Conservation (phyloP, 2,113 vertebrate species). For the Mesitornis unicolor region DNA sequence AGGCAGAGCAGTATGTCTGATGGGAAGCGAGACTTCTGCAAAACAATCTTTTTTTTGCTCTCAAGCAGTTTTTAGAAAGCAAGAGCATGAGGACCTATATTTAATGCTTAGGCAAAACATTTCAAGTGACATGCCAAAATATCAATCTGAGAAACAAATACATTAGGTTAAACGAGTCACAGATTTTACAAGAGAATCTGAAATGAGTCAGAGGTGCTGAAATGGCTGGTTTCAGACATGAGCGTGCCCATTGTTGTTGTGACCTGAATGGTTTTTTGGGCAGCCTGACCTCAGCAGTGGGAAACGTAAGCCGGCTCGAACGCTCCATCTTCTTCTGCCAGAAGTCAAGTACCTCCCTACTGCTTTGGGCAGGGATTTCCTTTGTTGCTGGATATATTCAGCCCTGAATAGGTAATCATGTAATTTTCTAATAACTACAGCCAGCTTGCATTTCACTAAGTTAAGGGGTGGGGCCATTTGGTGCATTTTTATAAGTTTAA, state of each 20-base stretch:
- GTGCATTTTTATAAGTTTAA: background rate
- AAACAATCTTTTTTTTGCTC: background rate
- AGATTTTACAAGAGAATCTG: background rate
- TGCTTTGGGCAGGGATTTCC: slow-evolving; percentile 16
- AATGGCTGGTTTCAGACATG: background rate
- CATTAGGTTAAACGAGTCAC: background rate
- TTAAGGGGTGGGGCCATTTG: rapidly evolving
- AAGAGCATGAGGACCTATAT: background rate
- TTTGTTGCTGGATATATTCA: background rate
- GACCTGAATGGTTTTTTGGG: background rate
- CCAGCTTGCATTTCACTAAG: background rate
- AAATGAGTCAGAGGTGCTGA: background rate
- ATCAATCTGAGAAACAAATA: background rate
- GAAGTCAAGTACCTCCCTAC: background rate
- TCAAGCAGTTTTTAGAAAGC: background rate
- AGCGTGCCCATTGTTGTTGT: rapidly evolving
- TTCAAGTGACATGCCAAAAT: background rate
- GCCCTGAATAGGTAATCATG: background rate
- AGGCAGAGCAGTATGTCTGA: background rate
- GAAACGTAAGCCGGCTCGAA: background rate
- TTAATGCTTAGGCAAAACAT: background rate
- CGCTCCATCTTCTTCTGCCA: background rate
- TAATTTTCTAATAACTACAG: background rate
- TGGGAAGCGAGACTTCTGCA: background rate
- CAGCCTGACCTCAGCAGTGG: background rate